Evolutionary conservation across 2,888 invertebrate genomes (phyloP).

Genomic region (Candidula unifasciata): DNA sequence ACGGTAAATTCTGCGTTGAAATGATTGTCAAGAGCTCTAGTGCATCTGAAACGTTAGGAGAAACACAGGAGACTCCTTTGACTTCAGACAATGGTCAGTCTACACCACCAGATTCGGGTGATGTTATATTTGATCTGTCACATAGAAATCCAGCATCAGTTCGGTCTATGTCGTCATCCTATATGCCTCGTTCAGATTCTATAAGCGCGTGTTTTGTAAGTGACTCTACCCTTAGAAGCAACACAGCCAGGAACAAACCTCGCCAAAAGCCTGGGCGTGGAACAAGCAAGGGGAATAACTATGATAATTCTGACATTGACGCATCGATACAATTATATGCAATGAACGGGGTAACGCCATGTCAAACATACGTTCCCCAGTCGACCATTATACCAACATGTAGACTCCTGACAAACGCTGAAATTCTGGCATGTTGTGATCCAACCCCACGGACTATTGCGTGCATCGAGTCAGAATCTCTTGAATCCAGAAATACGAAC

Average conservation of each 20-base stretch:
- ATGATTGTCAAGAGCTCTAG: constrained; percentile 45
- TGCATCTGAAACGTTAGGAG: constrained; percentile 31
- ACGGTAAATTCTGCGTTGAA: background rate
- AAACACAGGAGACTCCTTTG: background rate
- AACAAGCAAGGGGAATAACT: background rate
- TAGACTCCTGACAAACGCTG: constrained; percentile 17
- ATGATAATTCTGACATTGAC: background rate
- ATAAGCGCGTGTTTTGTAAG: constrained; percentile 12
- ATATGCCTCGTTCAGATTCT: background rate
- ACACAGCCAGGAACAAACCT: background rate
- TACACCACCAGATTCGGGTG: constrained; percentile 11
- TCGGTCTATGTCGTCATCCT: background rate
- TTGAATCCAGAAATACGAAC: constrained; percentile 13
- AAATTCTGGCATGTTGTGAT: constrained; percentile 9
- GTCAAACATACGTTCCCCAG: background rate
- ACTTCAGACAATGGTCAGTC: constrained; percentile 33
- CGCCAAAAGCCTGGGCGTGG: background rate
- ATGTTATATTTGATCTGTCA: background rate
- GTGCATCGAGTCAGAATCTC: background rate
- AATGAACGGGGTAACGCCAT: background rate
- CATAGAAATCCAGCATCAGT: background rate
- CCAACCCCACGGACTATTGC: background rate
- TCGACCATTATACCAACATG: background rate
- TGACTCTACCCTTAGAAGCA: background rate
- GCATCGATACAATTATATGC: background rate